Evolutionary conservation across 2,113 vertebrate species (phyloP).

Genomic region (Protobothrops flavoviridis): DNA sequence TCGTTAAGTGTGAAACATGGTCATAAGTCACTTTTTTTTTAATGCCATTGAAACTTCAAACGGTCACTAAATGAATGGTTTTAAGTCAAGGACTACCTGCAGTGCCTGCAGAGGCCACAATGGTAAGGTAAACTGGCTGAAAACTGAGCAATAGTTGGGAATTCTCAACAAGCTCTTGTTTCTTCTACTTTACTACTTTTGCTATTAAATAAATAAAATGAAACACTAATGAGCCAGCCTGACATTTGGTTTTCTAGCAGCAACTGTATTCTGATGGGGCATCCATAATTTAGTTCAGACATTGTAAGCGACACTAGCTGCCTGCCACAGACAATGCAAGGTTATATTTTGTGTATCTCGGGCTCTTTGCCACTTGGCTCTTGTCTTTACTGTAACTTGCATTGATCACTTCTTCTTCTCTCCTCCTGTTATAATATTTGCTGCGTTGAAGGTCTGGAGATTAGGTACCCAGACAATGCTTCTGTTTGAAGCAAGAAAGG

Average conservation of each 20-base stretch:
- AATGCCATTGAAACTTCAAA: neutral
- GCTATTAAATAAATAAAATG: neutral
- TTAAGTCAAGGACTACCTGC: neutral
- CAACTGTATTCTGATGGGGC: neutral
- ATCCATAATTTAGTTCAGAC: neutral
- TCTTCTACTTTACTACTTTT: neutral
- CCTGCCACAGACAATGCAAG: neutral
- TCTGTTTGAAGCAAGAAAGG: neutral
- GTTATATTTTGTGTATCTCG: neutral
- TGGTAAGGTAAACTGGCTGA: neutral
- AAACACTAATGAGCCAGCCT: neutral
- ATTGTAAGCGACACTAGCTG: neutral
- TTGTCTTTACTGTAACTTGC: neutral
- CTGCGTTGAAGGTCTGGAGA: neutral
- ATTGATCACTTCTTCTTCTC: neutral
- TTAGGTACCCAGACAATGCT: neutral
- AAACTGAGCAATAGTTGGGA: neutral
- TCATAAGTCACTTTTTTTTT: neutral
- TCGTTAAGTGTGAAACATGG: neutral
- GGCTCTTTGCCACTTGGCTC: neutral
- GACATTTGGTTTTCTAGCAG: neutral
- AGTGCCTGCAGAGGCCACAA: neutral
- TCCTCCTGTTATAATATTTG: neutral
- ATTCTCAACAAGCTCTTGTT: neutral
- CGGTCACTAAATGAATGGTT: neutral